Percentiles rank a stretch among this genome's conserved stretches.
phyloP scores from a whole-genome alignment of 2,113 vertebrate genomes.

The Pedetes capensis region DNA sequence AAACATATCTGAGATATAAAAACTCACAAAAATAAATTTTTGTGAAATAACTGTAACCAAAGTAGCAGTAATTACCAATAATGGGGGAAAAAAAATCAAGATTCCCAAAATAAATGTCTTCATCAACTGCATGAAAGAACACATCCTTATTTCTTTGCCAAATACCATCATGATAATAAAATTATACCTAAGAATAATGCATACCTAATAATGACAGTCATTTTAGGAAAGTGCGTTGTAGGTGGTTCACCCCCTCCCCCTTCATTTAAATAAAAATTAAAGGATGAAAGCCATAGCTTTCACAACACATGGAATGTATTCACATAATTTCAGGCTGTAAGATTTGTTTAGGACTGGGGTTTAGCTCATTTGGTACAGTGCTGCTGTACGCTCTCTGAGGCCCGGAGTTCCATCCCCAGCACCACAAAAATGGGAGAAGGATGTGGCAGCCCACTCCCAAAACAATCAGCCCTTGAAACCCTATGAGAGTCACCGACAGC shows the following conservation, averaged over 20 bases:
- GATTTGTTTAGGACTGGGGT: background rate
- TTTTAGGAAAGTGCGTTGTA: background rate
- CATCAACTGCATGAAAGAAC: background rate
- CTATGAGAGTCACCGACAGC: too few species aligned
- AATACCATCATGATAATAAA: background rate
- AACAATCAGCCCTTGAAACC: too few species aligned
- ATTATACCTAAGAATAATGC: background rate
- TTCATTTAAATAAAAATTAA: background rate
- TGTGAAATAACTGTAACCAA: background rate
- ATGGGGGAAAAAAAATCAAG: background rate
- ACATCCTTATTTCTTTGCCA: background rate
- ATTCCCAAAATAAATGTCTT: background rate
- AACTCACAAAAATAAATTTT: background rate
- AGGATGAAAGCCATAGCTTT: background rate
- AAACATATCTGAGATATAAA: background rate
- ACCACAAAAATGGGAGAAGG: too few species aligned
- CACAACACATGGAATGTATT: background rate
- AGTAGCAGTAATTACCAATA: background rate
- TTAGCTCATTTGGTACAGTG: too few species aligned
- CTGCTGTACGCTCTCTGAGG: too few species aligned
- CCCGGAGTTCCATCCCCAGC: too few species aligned
- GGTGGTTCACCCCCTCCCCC: rapidly evolving
- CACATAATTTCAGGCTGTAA: background rate
- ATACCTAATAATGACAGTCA: too few species aligned
- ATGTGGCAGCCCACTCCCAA: too few species aligned